Evolutionary conservation across 2,113 vertebrate genomes (phyloP).

Genomic region (Copsychus sechellarum): DNA sequence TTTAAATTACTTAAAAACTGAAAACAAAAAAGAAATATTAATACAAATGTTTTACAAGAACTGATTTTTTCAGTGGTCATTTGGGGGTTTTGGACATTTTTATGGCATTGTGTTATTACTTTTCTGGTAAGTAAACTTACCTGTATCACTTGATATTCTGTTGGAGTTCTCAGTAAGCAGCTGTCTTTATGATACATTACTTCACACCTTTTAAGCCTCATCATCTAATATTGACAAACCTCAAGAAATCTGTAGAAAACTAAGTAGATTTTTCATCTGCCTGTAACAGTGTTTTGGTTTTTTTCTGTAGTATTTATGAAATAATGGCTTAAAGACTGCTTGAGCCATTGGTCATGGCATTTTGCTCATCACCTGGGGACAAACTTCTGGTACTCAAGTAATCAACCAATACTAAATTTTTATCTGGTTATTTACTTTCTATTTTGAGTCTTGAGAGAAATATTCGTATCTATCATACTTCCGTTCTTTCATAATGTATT

Average conservation of each 20-base stretch:
- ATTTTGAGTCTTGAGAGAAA: conserved; percentile 22
- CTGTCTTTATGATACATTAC: neutral
- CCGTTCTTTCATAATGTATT: conserved; percentile 37
- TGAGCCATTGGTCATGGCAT: neutral
- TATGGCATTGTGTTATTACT: neutral
- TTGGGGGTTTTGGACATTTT: neutral
- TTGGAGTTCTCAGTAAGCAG: neutral
- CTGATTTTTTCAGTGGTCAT: neutral
- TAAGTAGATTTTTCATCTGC: neutral
- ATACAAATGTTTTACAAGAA: too few species aligned
- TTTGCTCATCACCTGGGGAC: neutral
- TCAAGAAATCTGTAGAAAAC: neutral
- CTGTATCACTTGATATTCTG: neutral
- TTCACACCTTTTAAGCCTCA: neutral
- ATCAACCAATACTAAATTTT: neutral
- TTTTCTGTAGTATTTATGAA: neutral
- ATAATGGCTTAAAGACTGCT: neutral
- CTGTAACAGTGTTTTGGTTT: neutral
- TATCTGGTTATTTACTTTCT: neutral
- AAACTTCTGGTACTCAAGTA: neutral
- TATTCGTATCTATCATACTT: conserved; percentile 30
- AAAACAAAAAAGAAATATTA: neutral
- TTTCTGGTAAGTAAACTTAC: neutral
- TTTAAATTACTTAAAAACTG: neutral
- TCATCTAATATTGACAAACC: neutral